Conservation (phyloP, 2,797 vertebrate species). For the Poeciliopsis paucimaculata region DNA sequence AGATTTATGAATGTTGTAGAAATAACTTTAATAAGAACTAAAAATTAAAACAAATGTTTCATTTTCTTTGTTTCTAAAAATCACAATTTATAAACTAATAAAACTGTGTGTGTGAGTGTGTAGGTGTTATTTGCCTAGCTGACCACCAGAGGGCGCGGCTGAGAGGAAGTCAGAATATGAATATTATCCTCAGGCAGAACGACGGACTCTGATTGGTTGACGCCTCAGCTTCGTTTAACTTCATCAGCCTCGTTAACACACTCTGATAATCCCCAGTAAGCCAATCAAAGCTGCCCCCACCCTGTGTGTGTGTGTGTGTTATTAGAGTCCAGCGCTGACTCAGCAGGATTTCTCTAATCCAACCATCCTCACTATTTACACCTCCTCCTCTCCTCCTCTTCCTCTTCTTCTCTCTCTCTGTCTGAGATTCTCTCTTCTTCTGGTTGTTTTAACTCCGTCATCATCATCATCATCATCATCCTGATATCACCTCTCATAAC, state of each 20-base stretch:
- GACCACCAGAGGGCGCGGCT: too few species aligned
- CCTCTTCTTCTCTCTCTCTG: background rate
- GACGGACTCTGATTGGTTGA: background rate
- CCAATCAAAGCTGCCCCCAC: conserved; percentile 22
- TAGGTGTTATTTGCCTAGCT: too few species aligned
- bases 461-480: too few species aligned
- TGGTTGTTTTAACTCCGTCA: too few species aligned
- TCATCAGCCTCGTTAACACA: background rate
- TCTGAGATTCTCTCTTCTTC: background rate
- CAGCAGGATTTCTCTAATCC: conserved; percentile 28
- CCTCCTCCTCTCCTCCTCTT: background rate
- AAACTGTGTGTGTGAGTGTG: too few species aligned
- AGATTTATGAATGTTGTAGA: background rate
- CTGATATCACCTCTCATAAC: background rate
- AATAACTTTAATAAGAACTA: background rate
- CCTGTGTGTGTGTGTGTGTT: conserved; percentile 1
- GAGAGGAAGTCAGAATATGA: too few species aligned
- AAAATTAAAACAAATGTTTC: background rate
- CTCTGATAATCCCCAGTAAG: conserved; percentile 1
- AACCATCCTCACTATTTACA: background rate
- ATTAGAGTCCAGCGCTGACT: conserved; percentile 24
- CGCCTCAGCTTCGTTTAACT: background rate
- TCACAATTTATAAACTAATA: background rate
- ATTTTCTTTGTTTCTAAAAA: background rate
- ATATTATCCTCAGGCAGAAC: too few species aligned